Conservation (phyloP, 2,888 invertebrate genomes). For the Drosophila incognita region DNA sequence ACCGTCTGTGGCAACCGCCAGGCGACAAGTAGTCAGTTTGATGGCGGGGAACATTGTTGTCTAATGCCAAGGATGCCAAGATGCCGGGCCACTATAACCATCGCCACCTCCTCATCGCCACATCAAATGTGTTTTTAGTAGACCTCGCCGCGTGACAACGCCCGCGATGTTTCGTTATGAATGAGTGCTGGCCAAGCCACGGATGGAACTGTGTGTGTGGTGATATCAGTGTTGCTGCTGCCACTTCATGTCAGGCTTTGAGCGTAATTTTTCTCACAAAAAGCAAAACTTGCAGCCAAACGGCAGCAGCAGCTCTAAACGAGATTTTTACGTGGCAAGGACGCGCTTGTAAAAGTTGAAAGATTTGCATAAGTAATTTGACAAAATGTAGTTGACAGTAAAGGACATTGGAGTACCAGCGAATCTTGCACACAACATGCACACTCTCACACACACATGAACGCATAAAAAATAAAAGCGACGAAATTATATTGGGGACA, state of each 20-base stretch:
- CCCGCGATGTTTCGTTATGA: constrained; percentile 49
- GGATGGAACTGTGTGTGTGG: constrained; percentile 51
- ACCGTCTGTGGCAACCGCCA: constrained; percentile 22
- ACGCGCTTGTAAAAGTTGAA: constrained; percentile 77
- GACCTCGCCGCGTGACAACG: constrained; percentile 44
- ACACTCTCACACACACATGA: constrained; percentile 24
- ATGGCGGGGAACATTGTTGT: constrained; percentile 72
- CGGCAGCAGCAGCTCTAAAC: constrained; percentile 58
- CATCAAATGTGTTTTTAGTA: constrained; percentile 74
- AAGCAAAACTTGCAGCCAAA: constrained; percentile 33
- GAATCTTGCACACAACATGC: constrained; percentile 50
- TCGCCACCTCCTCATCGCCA: constrained; percentile 12
- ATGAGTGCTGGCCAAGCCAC: constrained; percentile 43
- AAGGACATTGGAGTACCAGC: constrained; percentile 65
- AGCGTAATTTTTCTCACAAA: constrained; percentile 65
- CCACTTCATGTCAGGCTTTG: constrained; percentile 76
- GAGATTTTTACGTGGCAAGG: constrained; percentile 74
- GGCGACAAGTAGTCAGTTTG: constrained; percentile 57
- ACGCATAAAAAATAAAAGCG: constrained; percentile 44
- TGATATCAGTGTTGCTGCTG: constrained; percentile 67
- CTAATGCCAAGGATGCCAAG: constrained; percentile 48
- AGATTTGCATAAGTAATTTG: constrained; percentile 83
- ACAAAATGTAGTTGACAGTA: constrained; percentile 82
- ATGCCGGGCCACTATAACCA: not conserved
- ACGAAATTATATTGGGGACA: constrained; percentile 50